phyloP scores from a whole-genome alignment of 1,140 invertebrate genomes.

The Apis laboriosa region DNA sequence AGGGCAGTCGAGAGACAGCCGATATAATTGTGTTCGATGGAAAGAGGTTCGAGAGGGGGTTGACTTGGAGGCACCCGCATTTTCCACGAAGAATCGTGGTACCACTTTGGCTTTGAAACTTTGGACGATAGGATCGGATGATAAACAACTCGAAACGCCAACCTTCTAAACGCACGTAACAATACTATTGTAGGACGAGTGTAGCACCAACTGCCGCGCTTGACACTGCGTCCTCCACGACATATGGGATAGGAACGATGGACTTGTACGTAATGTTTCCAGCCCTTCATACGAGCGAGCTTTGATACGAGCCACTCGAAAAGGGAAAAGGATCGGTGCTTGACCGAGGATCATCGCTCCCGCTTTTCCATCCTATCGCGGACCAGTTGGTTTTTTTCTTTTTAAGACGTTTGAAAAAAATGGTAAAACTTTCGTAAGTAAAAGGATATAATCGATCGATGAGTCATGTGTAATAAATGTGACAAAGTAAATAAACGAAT shows the following conservation, averaged over 20 bases:
- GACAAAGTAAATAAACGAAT: not conserved
- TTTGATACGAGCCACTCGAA: slow-evolving; percentile 61
- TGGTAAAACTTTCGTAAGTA: too few relatives aligned
- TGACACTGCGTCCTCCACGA: slow-evolving; percentile 64
- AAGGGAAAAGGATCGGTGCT: slow-evolving; percentile 35
- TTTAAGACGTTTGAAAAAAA: too few relatives aligned
- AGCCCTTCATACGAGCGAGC: slow-evolving; percentile 8
- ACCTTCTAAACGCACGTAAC: slow-evolving; percentile 61
- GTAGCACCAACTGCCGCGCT: slow-evolving; percentile 68
- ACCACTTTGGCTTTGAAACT: slow-evolving; percentile 34
- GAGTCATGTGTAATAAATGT: too few relatives aligned
- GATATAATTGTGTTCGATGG: not conserved
- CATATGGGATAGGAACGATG: slow-evolving; percentile 72
- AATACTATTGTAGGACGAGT: slow-evolving; percentile 56
- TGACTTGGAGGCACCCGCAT: slow-evolving; percentile 54
- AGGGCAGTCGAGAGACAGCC: not conserved
- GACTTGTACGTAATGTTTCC: slow-evolving; percentile 50
- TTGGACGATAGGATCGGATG: slow-evolving; percentile 21
- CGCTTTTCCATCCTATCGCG: not conserved
- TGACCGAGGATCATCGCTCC: slow-evolving; percentile 2
- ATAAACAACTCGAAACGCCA: slow-evolving; percentile 62
- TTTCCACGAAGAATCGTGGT: not conserved
- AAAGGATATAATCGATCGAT: too few relatives aligned
- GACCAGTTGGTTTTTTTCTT: too few relatives aligned
- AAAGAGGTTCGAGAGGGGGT: not conserved